phyloP scores from a whole-genome alignment of 1,140 invertebrate genomes.

The Phthorimaea operculella region DNA sequence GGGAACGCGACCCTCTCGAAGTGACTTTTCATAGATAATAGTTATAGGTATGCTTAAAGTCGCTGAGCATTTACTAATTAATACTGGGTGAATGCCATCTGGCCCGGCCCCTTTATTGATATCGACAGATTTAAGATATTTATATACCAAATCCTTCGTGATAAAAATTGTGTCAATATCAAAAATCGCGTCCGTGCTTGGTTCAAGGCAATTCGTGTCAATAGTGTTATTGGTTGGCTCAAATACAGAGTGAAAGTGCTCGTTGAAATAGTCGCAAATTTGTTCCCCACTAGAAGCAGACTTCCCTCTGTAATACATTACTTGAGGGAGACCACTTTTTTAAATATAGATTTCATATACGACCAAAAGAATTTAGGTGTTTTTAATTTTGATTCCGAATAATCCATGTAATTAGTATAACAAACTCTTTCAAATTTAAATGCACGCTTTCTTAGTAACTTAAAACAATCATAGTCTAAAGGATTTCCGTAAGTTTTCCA shows the following conservation, averaged over 20 bases:
- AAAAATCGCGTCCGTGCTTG: background rate
- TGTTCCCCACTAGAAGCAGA: background rate
- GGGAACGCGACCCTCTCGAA: background rate
- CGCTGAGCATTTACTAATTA: background rate
- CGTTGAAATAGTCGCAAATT: background rate
- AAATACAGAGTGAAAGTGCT: constrained; percentile 2
- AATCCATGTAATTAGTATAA: background rate
- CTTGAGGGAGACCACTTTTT: background rate
- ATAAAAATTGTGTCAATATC: background rate
- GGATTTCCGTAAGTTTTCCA: background rate
- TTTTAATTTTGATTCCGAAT: background rate
- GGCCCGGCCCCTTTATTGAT: constrained; percentile 1
- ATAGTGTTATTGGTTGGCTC: background rate
- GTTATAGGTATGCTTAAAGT: background rate
- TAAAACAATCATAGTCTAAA: background rate
- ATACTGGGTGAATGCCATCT: background rate
- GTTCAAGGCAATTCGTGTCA: background rate
- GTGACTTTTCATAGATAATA: background rate
- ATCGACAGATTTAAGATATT: background rate
- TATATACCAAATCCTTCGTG: background rate
- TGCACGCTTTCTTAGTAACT: background rate
- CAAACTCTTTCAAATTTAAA: background rate
- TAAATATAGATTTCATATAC: constrained; percentile 1
- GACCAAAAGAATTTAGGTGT: constrained; percentile 2
- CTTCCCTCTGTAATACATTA: background rate